Percentiles rank a stretch among this genome's conserved stretches.
These are phyloP conservation scores for Toxonevra muliebris DNA, from an alignment of 2,888 invertebrate species.

Conservation along the genomic window DNA sequence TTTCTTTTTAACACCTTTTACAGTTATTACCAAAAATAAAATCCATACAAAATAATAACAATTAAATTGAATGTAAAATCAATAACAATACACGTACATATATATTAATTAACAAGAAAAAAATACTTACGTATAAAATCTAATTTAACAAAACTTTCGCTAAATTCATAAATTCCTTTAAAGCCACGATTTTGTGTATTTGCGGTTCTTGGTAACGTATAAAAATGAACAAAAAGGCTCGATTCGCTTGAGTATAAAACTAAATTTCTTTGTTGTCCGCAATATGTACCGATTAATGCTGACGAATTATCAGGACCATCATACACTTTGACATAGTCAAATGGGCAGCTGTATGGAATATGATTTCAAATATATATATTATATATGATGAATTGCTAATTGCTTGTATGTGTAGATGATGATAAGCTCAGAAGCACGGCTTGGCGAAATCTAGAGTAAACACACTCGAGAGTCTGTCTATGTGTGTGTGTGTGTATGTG, in stretches of 20 bases:
- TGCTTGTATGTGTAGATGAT: not conserved
- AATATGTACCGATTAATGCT: slow-evolving; percentile 94
- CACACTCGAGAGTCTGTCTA: not conserved
- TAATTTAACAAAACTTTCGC: slow-evolving; percentile 97
- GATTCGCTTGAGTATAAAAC: slow-evolving; percentile 95
- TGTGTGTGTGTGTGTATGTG: slow-evolving; percentile 1
- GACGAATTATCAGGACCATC: slow-evolving; percentile 91
- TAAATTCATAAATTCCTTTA: slow-evolving; percentile 98
- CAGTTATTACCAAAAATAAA: not conserved
- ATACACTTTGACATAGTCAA: slow-evolving; percentile 96
- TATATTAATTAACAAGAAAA: not conserved
- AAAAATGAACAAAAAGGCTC: slow-evolving; percentile 89
- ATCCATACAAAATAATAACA: not conserved
- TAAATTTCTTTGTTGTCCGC: slow-evolving; percentile 95
- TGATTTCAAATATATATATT: not conserved
- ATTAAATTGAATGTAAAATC: slow-evolving; percentile 8
- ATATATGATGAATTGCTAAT: no score
- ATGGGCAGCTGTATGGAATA: slow-evolving; percentile 82
- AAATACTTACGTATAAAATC: slow-evolving; percentile 73
- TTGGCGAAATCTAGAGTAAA: no score
- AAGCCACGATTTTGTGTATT: slow-evolving; percentile 98
- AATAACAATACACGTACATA: slow-evolving; percentile 9
- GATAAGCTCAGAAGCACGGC: not conserved
- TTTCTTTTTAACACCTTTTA: no score
- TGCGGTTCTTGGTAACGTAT: slow-evolving; percentile 88